Conservation (phyloP, 2,113 vertebrate species). For the Engystomops pustulosus region DNA sequence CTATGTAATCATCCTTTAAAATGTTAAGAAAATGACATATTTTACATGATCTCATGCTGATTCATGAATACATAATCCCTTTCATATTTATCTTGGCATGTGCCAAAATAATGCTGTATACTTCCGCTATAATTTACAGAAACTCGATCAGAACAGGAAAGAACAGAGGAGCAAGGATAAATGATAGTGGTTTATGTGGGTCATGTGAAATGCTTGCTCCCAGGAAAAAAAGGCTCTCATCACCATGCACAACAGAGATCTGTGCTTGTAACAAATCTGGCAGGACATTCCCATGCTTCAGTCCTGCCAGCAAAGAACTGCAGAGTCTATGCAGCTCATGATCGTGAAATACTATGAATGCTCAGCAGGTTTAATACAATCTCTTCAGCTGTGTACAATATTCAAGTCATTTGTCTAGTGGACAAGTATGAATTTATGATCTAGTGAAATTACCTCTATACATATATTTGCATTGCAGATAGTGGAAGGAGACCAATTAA, state of each 20-base stretch:
- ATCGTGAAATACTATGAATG: not conserved
- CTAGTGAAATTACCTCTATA: no score
- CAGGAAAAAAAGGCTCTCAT: slow-evolving; percentile 33
- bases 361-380: not conserved
- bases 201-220: slow-evolving; percentile 51
- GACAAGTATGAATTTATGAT: no score
- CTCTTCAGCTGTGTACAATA: not conserved
- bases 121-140: slow-evolving; percentile 27
- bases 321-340: not conserved
- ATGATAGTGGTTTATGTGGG: slow-evolving; percentile 49
- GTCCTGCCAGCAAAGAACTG: not conserved
- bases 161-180: slow-evolving; percentile 31
- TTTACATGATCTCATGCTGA: slow-evolving; percentile 26
- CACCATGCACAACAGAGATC: slow-evolving; percentile 37
- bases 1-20: not conserved
- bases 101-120: slow-evolving; percentile 40
- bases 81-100: slow-evolving; percentile 31
- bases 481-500: no score
- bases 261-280: slow-evolving; percentile 27
- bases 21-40: not conserved
- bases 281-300: slow-evolving; percentile 26
- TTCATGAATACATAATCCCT: slow-evolving; percentile 18
- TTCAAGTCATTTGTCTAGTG: no score
- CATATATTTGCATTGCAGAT: no score
- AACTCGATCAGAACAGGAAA: slow-evolving; percentile 14